These are phyloP conservation scores for Apis dorsata DNA, from an alignment of 1,140 invertebrate genomes.

Conservation along the genomic window DNA sequence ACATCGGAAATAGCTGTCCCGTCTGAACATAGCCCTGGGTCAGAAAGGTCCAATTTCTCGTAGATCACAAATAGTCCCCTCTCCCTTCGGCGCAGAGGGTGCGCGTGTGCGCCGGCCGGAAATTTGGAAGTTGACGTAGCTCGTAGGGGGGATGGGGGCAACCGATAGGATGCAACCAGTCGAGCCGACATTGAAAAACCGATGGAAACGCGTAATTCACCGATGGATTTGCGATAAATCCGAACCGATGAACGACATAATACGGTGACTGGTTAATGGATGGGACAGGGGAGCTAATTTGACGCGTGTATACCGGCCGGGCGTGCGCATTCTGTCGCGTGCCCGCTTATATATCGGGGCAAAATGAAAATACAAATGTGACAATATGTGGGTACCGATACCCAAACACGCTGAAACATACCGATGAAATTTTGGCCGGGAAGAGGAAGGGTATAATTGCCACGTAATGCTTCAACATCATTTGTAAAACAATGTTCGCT, in stretches of 20 bases:
- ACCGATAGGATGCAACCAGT: neutral
- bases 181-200: slow-evolving; percentile 55
- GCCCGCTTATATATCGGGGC: slow-evolving; percentile 17
- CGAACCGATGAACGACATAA: slow-evolving; percentile 34
- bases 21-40: neutral
- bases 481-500: neutral
- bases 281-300: slow-evolving; percentile 8
- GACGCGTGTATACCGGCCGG: slow-evolving; percentile 7
- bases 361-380: slow-evolving; percentile 7
- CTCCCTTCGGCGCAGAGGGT: neutral
- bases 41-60: slow-evolving; percentile 53
- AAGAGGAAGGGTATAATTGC: neutral
- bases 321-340: neutral
- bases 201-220: slow-evolving; percentile 43
- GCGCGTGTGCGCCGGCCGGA: slow-evolving; percentile 23
- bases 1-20: slow-evolving; percentile 51
- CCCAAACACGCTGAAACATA: too few species aligned
- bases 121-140: slow-evolving; percentile 55
- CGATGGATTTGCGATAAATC: slow-evolving; percentile 45
- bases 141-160: neutral
- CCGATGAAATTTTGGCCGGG: neutral
- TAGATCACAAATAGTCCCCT: slow-evolving; percentile 51
- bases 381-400: neutral
- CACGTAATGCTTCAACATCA: neutral
- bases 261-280: slow-evolving; percentile 36